These are phyloP conservation scores for Solen grandis DNA, from an alignment of 1,140 invertebrate species.

Conservation along the genomic window DNA sequence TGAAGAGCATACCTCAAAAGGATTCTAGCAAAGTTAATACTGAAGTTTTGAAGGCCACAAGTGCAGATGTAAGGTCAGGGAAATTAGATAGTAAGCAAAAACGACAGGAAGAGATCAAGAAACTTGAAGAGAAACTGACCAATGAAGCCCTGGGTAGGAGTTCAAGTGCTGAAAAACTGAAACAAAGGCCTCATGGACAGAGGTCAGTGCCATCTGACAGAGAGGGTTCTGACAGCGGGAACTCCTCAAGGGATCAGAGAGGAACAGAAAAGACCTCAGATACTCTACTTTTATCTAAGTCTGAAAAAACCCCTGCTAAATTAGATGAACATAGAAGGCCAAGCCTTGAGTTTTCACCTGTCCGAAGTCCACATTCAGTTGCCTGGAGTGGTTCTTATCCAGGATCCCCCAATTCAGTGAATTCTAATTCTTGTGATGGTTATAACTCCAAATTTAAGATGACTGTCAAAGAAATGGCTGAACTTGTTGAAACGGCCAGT, in stretches of 20 bases:
- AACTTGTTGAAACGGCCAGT: conserved; percentile 36
- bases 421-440: conserved; percentile 21
- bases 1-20: too few relatives aligned
- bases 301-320: conserved; percentile 4
- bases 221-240: neutral
- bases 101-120: neutral
- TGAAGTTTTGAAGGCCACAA: neutral
- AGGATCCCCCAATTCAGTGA: conserved; percentile 14
- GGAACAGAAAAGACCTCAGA: neutral
- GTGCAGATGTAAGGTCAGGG: too few relatives aligned
- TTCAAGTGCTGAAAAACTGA: neutral
- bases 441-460: conserved; percentile 42
- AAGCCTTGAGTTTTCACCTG: neutral
- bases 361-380: neutral
- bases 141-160: neutral
- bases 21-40: neutral
- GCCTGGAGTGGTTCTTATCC: neutral
- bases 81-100: neutral
- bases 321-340: too few relatives aligned
- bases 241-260: neutral
- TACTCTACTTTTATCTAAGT: neutral
- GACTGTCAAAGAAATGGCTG: conserved; percentile 53
- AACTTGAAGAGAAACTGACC: neutral
- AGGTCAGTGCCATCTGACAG: neutral
- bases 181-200: neutral